These are phyloP conservation scores for Vultur gryphus DNA, from an alignment of 2,797 vertebrate genomes.

Conservation along the genomic window DNA sequence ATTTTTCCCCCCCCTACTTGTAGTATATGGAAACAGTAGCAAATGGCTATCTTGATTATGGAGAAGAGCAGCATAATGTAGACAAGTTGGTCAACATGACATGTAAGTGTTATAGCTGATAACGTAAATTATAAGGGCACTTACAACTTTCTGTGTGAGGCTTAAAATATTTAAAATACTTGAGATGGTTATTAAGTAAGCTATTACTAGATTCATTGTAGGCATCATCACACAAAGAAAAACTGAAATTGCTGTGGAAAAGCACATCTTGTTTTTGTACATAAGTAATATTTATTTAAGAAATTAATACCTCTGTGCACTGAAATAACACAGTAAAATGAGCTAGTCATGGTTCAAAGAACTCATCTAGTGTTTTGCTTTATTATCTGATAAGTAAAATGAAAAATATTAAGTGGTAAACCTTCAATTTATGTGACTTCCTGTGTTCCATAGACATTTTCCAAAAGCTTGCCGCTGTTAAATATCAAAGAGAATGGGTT, in stretches of 20 bases:
- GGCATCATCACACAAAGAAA: background rate
- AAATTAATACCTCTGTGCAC: background rate
- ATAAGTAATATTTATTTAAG: background rate
- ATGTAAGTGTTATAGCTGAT: constrained; percentile 69
- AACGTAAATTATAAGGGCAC: background rate
- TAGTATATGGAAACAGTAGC: constrained; percentile 83
- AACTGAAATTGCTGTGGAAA: background rate
- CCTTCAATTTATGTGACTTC: background rate
- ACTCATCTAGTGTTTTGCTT: background rate
- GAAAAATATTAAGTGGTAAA: background rate
- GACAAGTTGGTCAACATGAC: constrained; percentile 87
- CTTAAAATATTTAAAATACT: background rate
- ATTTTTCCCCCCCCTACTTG: background rate
- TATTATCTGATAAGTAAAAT: background rate
- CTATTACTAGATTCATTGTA: background rate
- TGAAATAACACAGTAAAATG: background rate
- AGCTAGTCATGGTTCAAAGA: background rate
- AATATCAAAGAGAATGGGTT: constrained; percentile 81
- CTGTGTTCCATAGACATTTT: constrained; percentile 80
- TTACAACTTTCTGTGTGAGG: background rate
- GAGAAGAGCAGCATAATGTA: constrained; percentile 75
- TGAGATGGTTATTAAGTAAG: background rate
- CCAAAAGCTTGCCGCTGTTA: constrained; percentile 84
- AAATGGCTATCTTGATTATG: constrained; percentile 72
- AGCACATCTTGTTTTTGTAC: background rate